A percentile compares a stretch with the other conserved stretches of the same genome.
Evolutionary conservation across 1,140 invertebrate species (phyloP).

Genomic region (Halictus rubicundus): DNA sequence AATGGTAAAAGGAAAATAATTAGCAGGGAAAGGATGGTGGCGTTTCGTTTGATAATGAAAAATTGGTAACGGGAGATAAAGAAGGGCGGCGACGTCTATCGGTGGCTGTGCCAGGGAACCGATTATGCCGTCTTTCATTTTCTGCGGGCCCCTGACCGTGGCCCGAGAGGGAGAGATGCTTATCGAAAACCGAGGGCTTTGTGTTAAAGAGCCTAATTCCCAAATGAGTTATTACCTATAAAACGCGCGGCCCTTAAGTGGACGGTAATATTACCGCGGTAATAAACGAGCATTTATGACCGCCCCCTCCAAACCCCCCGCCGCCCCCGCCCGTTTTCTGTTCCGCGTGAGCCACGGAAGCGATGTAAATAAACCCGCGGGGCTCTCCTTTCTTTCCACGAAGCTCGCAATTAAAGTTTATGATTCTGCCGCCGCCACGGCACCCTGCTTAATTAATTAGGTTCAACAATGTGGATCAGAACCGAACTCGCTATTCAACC

Average conservation of each 20-base stretch:
- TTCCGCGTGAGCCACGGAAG: slow-evolving; percentile 43
- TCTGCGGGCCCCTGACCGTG: slow-evolving; percentile 17
- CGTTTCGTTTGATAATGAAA: no score
- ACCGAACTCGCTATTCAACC: neutral
- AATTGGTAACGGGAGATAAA: neutral
- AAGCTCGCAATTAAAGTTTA: slow-evolving; percentile 52
- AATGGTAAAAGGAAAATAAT: no score
- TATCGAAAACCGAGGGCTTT: slow-evolving; percentile 71
- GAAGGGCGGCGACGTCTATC: neutral
- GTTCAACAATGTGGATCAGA: slow-evolving; percentile 49
- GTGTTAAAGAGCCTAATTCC: slow-evolving; percentile 74
- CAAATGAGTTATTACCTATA: slow-evolving; percentile 77
- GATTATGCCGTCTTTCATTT: slow-evolving; percentile 44
- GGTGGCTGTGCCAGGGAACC: neutral
- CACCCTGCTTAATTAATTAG: slow-evolving; percentile 60
- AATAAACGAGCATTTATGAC: slow-evolving; percentile 77
- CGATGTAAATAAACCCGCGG: slow-evolving; percentile 61
- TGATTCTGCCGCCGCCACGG: slow-evolving; percentile 38
- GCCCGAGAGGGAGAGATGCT: slow-evolving; percentile 50
- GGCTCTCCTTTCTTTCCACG: slow-evolving; percentile 43
- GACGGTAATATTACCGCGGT: slow-evolving; percentile 75
- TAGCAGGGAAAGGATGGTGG: no score
- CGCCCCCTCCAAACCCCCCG: slow-evolving; percentile 3
- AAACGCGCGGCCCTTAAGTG: slow-evolving; percentile 71
- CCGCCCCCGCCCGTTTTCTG: neutral